Percentiles rank a stretch among this genome's conserved stretches.
Evolutionary conservation across 2,888 invertebrate species (phyloP).

Genomic region (Harpalus rubripes): DNA sequence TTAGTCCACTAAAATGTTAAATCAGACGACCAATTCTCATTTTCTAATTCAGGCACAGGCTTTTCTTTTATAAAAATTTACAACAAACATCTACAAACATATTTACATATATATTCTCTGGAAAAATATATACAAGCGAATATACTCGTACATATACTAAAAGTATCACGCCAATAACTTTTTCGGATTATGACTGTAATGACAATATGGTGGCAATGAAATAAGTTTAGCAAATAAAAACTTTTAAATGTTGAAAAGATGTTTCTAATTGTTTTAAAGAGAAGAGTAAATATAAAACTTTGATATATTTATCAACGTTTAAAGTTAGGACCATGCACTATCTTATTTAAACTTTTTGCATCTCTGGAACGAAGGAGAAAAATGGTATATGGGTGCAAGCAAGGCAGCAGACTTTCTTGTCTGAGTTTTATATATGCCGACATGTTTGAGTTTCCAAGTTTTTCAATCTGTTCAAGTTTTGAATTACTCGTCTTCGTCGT

Average conservation of each 20-base stretch:
- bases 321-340: background rate
- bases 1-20: no score
- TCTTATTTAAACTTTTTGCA: background rate
- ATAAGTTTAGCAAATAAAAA: background rate
- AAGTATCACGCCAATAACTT: no score
- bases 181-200: no score
- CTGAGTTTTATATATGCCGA: slow-evolving; percentile 50
- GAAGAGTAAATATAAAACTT: background rate
- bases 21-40: no score
- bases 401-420: slow-evolving; percentile 33
- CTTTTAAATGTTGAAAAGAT: background rate
- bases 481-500: slow-evolving; percentile 43
- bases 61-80: no score
- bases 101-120: no score
- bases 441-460: slow-evolving; percentile 62
- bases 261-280: background rate
- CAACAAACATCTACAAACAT: no score
- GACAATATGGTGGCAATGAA: no score
- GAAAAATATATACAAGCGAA: no score
- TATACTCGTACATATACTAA: no score
- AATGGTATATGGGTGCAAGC: slow-evolving; percentile 18
- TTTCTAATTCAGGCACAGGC: no score
- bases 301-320: background rate
- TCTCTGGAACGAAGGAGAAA: slow-evolving; percentile 1
- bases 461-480: slow-evolving; percentile 58